Conservation (phyloP, 2,888 invertebrate genomes). For the Zhuqinia jingwanae region DNA sequence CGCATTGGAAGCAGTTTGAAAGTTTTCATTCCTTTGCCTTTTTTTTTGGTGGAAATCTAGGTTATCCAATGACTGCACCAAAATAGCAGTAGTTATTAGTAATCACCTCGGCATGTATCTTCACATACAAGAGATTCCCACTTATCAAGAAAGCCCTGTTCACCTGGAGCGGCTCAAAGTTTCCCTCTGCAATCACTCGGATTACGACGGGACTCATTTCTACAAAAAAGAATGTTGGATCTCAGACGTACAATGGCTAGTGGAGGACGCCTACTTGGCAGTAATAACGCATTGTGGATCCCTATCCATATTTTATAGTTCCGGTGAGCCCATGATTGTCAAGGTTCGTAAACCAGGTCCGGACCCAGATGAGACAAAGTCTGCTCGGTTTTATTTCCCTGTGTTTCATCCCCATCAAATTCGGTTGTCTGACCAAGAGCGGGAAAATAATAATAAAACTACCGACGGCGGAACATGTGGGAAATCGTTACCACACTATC, state of each 20-base stretch:
- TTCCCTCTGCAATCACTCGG: slow-evolving; percentile 50
- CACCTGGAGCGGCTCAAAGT: slow-evolving; percentile 32
- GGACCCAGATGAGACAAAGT: slow-evolving; percentile 31
- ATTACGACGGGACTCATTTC: slow-evolving; percentile 48
- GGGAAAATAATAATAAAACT: neutral
- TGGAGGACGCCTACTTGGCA: slow-evolving; percentile 63
- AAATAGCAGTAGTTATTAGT: slow-evolving; percentile 52
- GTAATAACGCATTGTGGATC: slow-evolving; percentile 56
- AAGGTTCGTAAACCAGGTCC: slow-evolving; percentile 44
- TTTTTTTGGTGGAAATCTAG: slow-evolving; percentile 26
- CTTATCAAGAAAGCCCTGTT: neutral
- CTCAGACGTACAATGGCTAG: slow-evolving; percentile 51
- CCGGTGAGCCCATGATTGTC: slow-evolving; percentile 62
- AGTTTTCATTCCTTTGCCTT: neutral
- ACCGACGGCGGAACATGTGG: neutral
- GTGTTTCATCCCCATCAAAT: slow-evolving; percentile 55
- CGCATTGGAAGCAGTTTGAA: neutral
- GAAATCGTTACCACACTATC: neutral
- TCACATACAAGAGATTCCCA: slow-evolving; percentile 36
- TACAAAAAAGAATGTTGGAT: slow-evolving; percentile 49
- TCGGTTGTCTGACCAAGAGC: neutral
- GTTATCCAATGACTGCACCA: slow-evolving; percentile 48
- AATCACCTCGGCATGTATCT: slow-evolving; percentile 56
- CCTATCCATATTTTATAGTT: slow-evolving; percentile 49
- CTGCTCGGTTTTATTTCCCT: slow-evolving; percentile 46